Percentiles rank a stretch among this genome's conserved stretches.
phyloP scores from a whole-genome alignment of 2,797 vertebrate species.

The Enteromius unitaeniatus region DNA sequence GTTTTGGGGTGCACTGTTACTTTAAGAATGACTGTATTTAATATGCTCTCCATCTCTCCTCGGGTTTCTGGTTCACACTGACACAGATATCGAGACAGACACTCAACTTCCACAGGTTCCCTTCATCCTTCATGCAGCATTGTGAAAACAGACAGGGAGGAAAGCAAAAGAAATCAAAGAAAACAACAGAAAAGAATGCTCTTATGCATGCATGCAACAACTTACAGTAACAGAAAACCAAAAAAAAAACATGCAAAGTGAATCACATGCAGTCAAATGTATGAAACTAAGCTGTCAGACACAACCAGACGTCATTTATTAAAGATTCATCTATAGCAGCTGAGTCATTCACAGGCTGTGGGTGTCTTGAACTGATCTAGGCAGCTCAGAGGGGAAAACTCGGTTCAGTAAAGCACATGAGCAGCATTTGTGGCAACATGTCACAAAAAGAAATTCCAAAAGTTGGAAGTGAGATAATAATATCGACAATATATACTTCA shows the following conservation, averaged over 20 bases:
- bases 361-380: conserved; percentile 21
- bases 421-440: background rate
- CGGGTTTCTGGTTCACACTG: conserved; percentile 50
- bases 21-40: conserved; percentile 19
- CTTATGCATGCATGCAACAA: conserved; percentile 63
- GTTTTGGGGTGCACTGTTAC: background rate
- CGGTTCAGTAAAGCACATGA: background rate
- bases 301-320: conserved; percentile 19
- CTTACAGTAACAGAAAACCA: conserved; percentile 11
- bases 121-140: conserved; percentile 64
- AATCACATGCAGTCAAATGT: conserved; percentile 28
- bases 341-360: conserved; percentile 34
- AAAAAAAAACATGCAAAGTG: conserved; percentile 45
- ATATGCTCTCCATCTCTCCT: conserved; percentile 24
- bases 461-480: background rate
- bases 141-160: conserved; percentile 46
- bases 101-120: conserved; percentile 54
- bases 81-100: conserved; percentile 50
- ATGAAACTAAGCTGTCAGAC: conserved; percentile 20
- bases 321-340: conserved; percentile 34
- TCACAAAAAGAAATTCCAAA: background rate
- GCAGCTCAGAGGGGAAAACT: background rate
- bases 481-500: background rate
- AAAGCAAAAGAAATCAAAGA: conserved; percentile 44
- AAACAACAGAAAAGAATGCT: conserved; percentile 40